Conservation (phyloP, 2,797 vertebrate genomes). For the Notolepis coatsorum region DNA sequence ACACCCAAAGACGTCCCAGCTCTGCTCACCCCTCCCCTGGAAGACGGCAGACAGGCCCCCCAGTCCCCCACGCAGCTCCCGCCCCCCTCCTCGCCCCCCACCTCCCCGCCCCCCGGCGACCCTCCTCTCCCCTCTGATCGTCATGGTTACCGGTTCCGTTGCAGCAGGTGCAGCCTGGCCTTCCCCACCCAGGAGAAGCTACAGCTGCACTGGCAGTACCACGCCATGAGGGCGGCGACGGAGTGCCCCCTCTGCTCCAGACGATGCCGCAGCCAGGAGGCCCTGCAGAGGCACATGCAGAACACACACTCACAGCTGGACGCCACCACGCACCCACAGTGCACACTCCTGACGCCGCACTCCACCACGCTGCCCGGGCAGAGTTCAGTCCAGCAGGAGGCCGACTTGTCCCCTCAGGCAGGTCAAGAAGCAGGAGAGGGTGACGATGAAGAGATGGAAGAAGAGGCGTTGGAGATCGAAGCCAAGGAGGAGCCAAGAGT, state of each 20-base stretch:
- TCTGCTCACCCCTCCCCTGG: constrained; percentile 85
- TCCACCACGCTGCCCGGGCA: constrained; percentile 52
- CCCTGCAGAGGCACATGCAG: constrained; percentile 97
- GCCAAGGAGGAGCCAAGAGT: constrained; percentile 77
- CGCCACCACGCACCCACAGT: constrained; percentile 85
- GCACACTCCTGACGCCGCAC: constrained; percentile 47
- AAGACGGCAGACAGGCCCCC: constrained; percentile 93
- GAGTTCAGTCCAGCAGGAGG: constrained; percentile 64
- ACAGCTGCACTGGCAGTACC: constrained; percentile 97
- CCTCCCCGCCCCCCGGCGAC: constrained; percentile 86
- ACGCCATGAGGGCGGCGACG: constrained; percentile 97
- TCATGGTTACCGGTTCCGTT: constrained; percentile 98
- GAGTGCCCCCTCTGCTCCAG: constrained; percentile 98
- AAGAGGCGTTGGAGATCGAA: constrained; percentile 40
- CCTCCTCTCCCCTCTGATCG: constrained; percentile 91
- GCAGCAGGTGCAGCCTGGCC: constrained; percentile 98
- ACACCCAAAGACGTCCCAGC: constrained; percentile 85
- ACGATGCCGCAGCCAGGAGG: constrained; percentile 97
- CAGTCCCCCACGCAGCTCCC: constrained; percentile 92
- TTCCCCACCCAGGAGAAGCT: constrained; percentile 98
- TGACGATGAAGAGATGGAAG: constrained; percentile 71
- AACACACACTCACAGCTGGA: constrained; percentile 93
- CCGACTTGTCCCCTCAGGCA: constrained; percentile 71
- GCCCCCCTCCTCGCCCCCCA: constrained; percentile 88
- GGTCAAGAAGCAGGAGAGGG: constrained; percentile 74